Evolutionary conservation across 2,113 vertebrate species (phyloP), one percentile per base, ranked within the genome.

Genomic region (Motacilla tschutschensis): DNA sequence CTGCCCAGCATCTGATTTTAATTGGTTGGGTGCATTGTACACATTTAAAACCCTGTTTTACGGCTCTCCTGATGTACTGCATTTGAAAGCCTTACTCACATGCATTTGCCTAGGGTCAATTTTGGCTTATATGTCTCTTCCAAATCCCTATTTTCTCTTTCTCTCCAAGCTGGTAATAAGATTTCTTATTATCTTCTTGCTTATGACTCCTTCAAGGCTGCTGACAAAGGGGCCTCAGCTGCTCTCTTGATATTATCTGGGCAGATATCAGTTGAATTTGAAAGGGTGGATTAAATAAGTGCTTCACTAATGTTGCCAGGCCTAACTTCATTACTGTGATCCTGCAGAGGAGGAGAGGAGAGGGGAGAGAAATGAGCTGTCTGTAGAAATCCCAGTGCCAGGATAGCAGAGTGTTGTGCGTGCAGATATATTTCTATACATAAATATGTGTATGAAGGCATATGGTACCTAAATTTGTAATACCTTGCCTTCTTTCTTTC

Each of bases 261-360:
- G 77, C 76, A 94, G 76, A 67, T 85, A 91, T 55, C 73, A 57
- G 78, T 73, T 86, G 74, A 83, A 78, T 90, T 78, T 92, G 87
- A 93, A 95, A 93, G 91, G n/a, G 65, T 82, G 87, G 76, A 63
- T 92, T 93, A 89, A 93, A 91, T 83, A 89, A 86, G 60, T 74
- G 70, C 85, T 59, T 89, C 20, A 4, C 59, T 91, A 90, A 87
- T 40, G 72, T 94, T 92, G 65, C 77, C 70, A 87, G 79, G 31
- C 65, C 44, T 87, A 90, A 91, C 83, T 93, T 77, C 41, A 46
- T 85, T 86, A 77, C n/a, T 70, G 55, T 83, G 65, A 78, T 71
- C 55, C 74, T 83, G 64, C 57, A 66, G 29, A 74, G 69, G 57
- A 83, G 57, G 73, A 69, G 57, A 78, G n/a, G 50, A 72, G 46